A percentile compares a stretch with the other conserved stretches of the same genome.
Conservation (phyloP, 2,113 vertebrate species). For the Platichthys flesus region DNA sequence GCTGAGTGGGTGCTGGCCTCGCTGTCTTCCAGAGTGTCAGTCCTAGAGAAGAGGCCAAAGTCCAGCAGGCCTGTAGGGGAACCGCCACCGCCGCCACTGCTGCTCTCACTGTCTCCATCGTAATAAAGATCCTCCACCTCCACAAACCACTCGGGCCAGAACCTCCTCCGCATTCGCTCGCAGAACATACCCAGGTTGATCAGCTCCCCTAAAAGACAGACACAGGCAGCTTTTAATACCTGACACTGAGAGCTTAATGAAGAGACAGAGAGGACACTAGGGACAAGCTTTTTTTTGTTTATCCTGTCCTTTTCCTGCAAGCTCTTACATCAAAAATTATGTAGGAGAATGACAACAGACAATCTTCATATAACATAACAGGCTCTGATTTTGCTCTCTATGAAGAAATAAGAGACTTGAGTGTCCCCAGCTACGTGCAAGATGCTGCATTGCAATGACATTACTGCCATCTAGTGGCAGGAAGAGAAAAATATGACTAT, state of each 20-base stretch:
- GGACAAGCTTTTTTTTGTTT: no score
- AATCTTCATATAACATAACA: no score
- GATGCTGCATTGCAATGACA: conserved; percentile 8
- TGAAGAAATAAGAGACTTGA: no score
- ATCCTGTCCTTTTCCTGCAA: no score
- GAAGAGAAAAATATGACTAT: not conserved
- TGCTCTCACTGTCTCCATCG: conserved; percentile 89
- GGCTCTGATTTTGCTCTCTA: no score
- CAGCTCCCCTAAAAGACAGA: conserved; percentile 86
- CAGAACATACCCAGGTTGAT: conserved; percentile 98
- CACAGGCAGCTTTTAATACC: no score
- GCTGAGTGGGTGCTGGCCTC: conserved; percentile 83
- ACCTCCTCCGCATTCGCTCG: conserved; percentile 93
- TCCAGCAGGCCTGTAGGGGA: conserved; percentile 78
- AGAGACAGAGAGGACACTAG: no score
- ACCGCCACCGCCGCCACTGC: conserved; percentile 63
- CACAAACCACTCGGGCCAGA: conserved; percentile 97
- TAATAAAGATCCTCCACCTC: conserved; percentile 90
- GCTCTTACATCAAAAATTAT: no score
- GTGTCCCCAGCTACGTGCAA: not conserved
- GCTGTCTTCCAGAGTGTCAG: conserved; percentile 93
- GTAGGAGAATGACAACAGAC: no score
- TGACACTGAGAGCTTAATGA: no score
- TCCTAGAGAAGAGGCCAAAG: conserved; percentile 93
- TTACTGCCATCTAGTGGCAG: conserved; percentile 70